Evolutionary conservation across 1,140 invertebrate genomes (phyloP).

Genomic region (Metopolophium dirhodum): DNA sequence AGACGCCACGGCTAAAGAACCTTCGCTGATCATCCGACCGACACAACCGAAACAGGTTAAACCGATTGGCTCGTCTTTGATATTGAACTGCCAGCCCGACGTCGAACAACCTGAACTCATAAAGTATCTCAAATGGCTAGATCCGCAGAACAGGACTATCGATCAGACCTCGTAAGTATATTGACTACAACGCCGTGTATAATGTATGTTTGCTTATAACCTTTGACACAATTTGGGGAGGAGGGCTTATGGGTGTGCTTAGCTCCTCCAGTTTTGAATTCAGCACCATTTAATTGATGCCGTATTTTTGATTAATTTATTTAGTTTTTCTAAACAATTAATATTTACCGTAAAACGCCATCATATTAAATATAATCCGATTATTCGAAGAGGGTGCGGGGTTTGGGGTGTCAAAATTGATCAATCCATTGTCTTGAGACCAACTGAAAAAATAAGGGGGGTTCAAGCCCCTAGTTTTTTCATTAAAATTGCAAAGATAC

Average conservation of each 20-base stretch:
- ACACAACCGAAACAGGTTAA: constrained; percentile 70
- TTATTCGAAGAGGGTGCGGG: neutral
- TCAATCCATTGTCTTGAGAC: neutral
- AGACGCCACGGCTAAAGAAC: constrained; percentile 27
- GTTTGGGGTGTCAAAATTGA: neutral
- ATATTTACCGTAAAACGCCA: neutral
- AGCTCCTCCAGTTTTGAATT: neutral
- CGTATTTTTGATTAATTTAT: neutral
- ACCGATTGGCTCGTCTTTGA: constrained; percentile 72
- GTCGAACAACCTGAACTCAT: constrained; percentile 63
- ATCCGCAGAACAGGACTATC: constrained; percentile 71
- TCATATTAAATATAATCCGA: neutral
- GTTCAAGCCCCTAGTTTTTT: neutral
- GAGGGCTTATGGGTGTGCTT: neutral
- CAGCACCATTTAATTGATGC: too few species aligned
- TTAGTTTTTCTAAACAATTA: neutral
- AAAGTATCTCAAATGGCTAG: constrained; percentile 72
- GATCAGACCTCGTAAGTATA: constrained; percentile 62
- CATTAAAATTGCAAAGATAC: neutral
- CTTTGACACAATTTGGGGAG: neutral
- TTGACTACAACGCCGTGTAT: neutral
- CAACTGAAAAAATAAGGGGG: neutral
- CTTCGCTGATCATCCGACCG: constrained; percentile 72
- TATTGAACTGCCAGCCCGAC: constrained; percentile 74
- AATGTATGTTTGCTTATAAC: neutral